Base-by-base conservation (phyloP, 30 jellyfish, hydroid and myxozoan species). In the Sanderia malayensis region DNA sequence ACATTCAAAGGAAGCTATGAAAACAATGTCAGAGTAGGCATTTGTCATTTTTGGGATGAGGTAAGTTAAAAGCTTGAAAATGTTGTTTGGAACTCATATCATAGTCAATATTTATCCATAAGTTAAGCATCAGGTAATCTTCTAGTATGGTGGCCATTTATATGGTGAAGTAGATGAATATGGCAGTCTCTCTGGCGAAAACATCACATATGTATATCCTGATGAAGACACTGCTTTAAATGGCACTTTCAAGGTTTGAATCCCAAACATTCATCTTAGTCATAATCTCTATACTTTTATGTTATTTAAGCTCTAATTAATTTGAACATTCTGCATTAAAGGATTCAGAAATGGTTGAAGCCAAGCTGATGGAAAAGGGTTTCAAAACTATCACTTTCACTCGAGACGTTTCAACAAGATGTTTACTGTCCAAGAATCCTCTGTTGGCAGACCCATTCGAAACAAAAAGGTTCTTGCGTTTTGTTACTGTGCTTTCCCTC, bases 81-180 rank as follows among this genome's bases (percentile, higher is more conserved):
- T n/a, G n/a, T n/a, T n/a, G n/a, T n/a, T n/a, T n/a, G n/a, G n/a
- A n/a, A n/a, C n/a, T n/a, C n/a, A n/a, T n/a, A n/a, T n/a, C n/a
- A n/a, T n/a, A n/a, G n/a, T n/a, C n/a, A n/a, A n/a, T n/a, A n/a
- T n/a, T n/a, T n/a, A 1, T 19, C 30, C 31, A 18, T 2, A 26
- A 46, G n/a, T n/a, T n/a, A n/a, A n/a, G n/a, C n/a, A n/a, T n/a
- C n/a, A n/a, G n/a, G n/a, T n/a, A n/a, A n/a, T n/a, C 13, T 37
- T 37, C 10, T 58, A 89, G 97, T 71, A 30, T 76, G 97, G 96
- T 13, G 97, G 94, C 21, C 69, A 64, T 33, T 37, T 83, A n/a
- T 77, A 62, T 83, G 97, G 97, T 32, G 21, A 27, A 26, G 97
- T 89, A 45, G 76, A 89, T 44, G 67, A 72, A 24, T 15, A 64